Base-by-base conservation (phyloP, 2,888 invertebrate species). In the Stegophylla sp. region DNA sequence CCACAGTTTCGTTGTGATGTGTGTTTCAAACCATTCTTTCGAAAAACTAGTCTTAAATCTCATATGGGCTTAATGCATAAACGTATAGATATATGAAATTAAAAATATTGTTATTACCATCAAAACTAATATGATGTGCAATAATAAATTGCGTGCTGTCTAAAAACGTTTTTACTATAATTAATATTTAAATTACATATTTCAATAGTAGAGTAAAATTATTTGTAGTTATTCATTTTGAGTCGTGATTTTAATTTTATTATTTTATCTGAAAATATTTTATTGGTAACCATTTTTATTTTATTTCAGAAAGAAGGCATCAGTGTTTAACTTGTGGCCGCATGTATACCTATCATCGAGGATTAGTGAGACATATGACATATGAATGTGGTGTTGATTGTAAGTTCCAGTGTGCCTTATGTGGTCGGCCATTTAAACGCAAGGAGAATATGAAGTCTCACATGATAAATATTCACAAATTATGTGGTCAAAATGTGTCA, bases 21-120 rank as follows among this genome's bases (percentile, higher is more conserved):
- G 12, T 88, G 88, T 82, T 84, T 83, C 23, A 86, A 86, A 82
- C 84, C 84, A 63, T 88, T 88, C 84, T 88, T 88, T 82, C 86
- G 88, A 72, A 88, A 88, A 83, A 89, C 89, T 84, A 88, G 88
- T 83, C 84, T 88, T 41, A 88, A 85, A 9, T 87, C 88, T 45
- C 89, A 89, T 83, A 84, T 86, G 45, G 86, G 85, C 43, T 85
- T 85, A 13, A 86, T 86, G 81, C 89, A 88, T 83, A 81, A 77
- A 59, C 67, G 41, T 77, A 67, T 77, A 53, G 74, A 74, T 43
- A 26, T 66, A 26, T 76, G 23, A 66, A 66, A 20, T 59, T 69
- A 13, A 26, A 72, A 75, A 53, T 53, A 66, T 23, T 74, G 48
- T 74, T 41, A 64, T 0, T 66, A 43, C n/a, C 15, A 51, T 75